A percentile compares a stretch with the other conserved stretches of the same genome.
phyloP scores from a whole-genome alignment of 1,140 invertebrate genomes.

The Yoshiicerus persimilis region DNA sequence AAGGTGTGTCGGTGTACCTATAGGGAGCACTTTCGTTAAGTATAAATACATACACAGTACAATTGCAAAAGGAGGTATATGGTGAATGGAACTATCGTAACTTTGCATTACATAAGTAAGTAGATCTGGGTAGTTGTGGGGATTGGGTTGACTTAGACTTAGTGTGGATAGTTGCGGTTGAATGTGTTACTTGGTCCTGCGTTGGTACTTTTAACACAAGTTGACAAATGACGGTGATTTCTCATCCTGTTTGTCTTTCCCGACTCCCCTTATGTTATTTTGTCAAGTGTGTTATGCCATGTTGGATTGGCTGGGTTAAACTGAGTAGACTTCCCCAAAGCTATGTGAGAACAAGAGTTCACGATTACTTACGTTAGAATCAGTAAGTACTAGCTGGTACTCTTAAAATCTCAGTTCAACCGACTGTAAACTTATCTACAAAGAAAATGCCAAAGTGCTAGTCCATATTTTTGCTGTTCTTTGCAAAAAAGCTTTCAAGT shows the following conservation, averaged over 20 bases:
- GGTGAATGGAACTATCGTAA: background rate
- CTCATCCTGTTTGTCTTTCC: constrained; percentile 13
- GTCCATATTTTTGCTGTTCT: background rate
- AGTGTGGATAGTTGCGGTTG: background rate
- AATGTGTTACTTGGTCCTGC: background rate
- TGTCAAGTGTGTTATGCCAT: constrained; percentile 2
- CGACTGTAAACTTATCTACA: background rate
- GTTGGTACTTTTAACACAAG: background rate
- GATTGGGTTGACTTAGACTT: background rate
- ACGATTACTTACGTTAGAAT: background rate
- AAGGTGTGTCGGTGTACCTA: too few relatives aligned
- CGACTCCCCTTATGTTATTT: background rate
- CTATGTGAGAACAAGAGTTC: background rate
- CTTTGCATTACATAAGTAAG: background rate
- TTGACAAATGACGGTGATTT: constrained; percentile 11
- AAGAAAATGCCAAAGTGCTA: background rate
- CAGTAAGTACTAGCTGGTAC: background rate
- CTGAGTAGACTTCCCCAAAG: background rate
- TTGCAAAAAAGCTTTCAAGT: background rate
- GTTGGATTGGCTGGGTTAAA: background rate
- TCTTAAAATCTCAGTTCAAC: background rate
- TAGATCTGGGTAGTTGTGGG: background rate
- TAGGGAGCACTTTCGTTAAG: background rate
- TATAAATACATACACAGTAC: background rate
- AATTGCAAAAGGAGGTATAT: background rate